phyloP scores from a whole-genome alignment of 1,140 invertebrate genomes.

The Helicoverpa zea region DNA sequence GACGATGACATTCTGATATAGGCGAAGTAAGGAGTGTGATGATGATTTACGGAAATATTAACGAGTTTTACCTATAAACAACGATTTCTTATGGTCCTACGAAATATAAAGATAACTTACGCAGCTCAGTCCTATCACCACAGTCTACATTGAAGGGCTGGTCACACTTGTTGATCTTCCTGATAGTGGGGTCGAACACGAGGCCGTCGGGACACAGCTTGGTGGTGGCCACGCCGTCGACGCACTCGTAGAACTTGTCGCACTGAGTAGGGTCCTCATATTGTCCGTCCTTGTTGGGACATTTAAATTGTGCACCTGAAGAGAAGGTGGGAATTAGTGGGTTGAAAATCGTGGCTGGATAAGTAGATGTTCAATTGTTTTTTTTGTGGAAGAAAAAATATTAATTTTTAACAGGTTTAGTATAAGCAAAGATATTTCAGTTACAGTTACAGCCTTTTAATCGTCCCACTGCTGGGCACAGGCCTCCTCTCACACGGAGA shows the following conservation, averaged over 20 bases:
- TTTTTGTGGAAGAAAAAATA: constrained; percentile 16
- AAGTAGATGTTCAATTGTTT: not conserved
- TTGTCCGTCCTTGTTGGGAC: constrained; percentile 92
- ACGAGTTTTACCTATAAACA: too few species aligned
- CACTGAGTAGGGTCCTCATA: constrained; percentile 93
- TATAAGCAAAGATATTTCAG: too few species aligned
- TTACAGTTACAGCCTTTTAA: too few species aligned
- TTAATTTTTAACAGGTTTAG: too few species aligned
- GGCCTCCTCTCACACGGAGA: too few species aligned
- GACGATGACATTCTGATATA: too few species aligned
- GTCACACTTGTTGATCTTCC: constrained; percentile 96
- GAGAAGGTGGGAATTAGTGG: not conserved
- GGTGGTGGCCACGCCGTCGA: constrained; percentile 90
- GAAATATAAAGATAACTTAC: constrained; percentile 93
- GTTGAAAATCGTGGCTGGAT: not conserved
- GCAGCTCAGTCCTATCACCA: constrained; percentile 93
- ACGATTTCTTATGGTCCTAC: too few species aligned
- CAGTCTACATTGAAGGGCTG: constrained; percentile 97
- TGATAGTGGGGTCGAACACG: constrained; percentile 94
- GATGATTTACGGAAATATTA: too few species aligned
- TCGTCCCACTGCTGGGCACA: too few species aligned
- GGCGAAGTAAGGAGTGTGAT: too few species aligned
- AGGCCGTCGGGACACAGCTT: constrained; percentile 95
- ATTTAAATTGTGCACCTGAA: constrained; percentile 91
- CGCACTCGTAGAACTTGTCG: constrained; percentile 95